These are phyloP conservation scores for Pseudorhiza aurosa DNA, from an alignment of 30 jellyfish, hydroid and myxozoan species.

Conservation along the genomic window DNA sequence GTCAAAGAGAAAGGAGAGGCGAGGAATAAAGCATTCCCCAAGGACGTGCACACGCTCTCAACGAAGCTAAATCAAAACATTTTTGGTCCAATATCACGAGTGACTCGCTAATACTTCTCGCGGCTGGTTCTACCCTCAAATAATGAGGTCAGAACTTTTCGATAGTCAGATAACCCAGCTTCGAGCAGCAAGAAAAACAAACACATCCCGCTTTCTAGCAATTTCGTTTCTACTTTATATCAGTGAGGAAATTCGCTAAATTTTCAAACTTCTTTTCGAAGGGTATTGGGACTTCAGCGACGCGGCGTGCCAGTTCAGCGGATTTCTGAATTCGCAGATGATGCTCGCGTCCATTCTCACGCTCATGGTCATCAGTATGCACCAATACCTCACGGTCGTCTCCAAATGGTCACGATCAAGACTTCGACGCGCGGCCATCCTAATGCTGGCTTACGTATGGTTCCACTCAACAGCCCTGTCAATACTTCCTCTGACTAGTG, in stretches of 20 bases:
- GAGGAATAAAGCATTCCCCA: no score
- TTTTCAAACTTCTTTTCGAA: background rate
- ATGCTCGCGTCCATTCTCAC: conserved; percentile 78
- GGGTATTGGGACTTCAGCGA: conserved; percentile 72
- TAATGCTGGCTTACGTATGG: conserved; percentile 71
- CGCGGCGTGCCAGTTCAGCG: conserved; percentile 76
- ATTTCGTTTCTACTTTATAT: no score
- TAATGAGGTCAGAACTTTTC: no score
- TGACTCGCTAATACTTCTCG: no score
- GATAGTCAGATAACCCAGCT: no score
- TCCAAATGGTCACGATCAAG: conserved; percentile 57
- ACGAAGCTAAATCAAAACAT: no score
- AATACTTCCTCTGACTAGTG: conserved; percentile 47
- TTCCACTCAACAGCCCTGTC: conserved; percentile 61
- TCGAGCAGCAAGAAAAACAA: no score
- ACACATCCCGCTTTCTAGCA: no score
- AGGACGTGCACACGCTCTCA: no score
- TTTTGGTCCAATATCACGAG: no score
- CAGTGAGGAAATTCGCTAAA: background rate
- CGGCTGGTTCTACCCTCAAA: no score
- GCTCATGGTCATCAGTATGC: conserved; percentile 66
- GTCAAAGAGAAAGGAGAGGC: no score
- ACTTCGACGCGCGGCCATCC: conserved; percentile 67
- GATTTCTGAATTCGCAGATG: conserved; percentile 59
- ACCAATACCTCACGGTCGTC: conserved; percentile 78